These are phyloP conservation scores for Erithacus rubecula DNA, from an alignment of 2,797 vertebrate species.

Conservation along the genomic window DNA sequence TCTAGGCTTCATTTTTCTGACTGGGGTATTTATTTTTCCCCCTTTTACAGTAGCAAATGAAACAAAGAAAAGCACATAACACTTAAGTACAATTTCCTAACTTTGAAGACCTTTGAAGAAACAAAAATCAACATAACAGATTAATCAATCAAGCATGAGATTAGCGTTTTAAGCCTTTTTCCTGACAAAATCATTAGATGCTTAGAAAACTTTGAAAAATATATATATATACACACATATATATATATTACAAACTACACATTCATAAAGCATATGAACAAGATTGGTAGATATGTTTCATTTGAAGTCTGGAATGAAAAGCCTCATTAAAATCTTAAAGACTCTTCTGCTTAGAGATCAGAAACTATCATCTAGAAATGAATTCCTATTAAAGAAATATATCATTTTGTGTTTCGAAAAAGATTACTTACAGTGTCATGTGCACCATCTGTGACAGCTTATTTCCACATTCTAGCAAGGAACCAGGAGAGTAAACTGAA, in stretches of 20 bases:
- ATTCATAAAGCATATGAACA: not conserved
- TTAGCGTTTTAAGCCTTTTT: not conserved
- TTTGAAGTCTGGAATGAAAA: constrained; percentile 10
- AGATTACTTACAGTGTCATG: not conserved
- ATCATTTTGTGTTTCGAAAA: not conserved
- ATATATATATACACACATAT: too few relatives aligned
- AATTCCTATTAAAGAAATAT: not conserved
- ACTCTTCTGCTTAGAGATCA: not conserved
- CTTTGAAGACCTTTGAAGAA: not conserved
- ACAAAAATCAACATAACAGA: constrained; percentile 25
- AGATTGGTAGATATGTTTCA: not conserved
- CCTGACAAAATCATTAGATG: not conserved
- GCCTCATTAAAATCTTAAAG: constrained; percentile 15
- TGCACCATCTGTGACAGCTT: not conserved
- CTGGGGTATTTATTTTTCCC: not conserved
- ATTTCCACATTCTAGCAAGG: not conserved
- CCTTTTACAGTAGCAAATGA: not conserved
- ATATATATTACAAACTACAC: not conserved
- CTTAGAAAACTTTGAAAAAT: not conserved
- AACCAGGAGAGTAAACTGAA: not conserved
- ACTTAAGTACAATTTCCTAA: not conserved
- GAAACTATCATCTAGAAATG: constrained; percentile 6
- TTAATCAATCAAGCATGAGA: not conserved
- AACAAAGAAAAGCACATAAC: not conserved
- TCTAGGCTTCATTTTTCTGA: not conserved